phyloP scores from a whole-genome alignment of 2,888 invertebrate genomes.

The Napeogenes sylphis region DNA sequence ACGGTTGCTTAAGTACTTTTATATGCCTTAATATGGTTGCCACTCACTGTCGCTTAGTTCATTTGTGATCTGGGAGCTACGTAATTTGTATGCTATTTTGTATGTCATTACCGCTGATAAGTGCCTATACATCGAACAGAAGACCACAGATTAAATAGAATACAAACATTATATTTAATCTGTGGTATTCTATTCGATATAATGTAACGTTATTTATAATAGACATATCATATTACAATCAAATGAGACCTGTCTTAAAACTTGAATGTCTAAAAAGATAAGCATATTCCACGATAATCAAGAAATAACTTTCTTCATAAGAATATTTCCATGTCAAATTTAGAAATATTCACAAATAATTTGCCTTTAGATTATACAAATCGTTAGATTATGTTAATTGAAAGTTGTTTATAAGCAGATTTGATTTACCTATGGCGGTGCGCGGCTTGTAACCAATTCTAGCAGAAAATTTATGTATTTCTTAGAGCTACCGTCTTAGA shows the following conservation, averaged over 20 bases:
- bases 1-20: conserved; percentile 69
- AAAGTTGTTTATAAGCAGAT: conserved; percentile 65
- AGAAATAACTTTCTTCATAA: conserved; percentile 4
- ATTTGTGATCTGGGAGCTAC: conserved; percentile 26
- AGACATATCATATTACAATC: conserved; percentile 3
- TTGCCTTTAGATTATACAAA: conserved; percentile 71
- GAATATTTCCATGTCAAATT: not conserved
- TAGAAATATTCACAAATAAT: conserved; percentile 20
- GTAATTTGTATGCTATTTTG: conserved; percentile 8
- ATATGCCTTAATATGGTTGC: conserved; percentile 56
- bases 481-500: conserved; percentile 66
- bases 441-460: conserved; percentile 59
- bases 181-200: conserved; percentile 4
- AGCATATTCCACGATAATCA: not conserved
- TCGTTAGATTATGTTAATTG: conserved; percentile 71
- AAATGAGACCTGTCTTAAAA: not conserved
- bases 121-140: not conserved
- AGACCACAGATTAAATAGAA: not conserved
- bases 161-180: not conserved
- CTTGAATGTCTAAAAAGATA: not conserved
- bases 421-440: conserved; percentile 66
- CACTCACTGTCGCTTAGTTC: conserved; percentile 35
- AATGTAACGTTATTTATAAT: not conserved
- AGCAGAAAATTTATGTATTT: conserved; percentile 67
- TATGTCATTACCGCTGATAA: too few relatives aligned